Conservation (phyloP, 1,140 invertebrate species). For the Drosophila virilis region DNA sequence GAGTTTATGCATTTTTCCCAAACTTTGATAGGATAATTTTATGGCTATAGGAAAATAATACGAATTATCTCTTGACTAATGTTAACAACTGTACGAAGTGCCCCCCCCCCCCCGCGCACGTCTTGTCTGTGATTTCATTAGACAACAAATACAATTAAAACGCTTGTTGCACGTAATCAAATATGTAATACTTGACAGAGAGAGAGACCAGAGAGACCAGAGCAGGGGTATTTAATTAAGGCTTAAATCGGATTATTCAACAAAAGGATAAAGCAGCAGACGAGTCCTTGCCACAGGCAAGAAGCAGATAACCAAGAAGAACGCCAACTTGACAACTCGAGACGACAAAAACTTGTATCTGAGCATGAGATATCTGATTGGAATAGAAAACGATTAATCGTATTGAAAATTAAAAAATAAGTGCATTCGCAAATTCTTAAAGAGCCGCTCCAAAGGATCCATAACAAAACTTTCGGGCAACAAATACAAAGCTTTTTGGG, state of each 20-base stretch:
- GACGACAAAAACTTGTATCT: neutral
- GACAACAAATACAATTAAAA: conserved; percentile 78
- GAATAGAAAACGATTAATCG: no score
- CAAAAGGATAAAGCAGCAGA: conserved; percentile 47
- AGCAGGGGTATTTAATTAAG: conserved; percentile 67
- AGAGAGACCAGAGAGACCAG: conserved; percentile 15
- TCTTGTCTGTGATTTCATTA: conserved; percentile 67
- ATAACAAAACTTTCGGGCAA: no score
- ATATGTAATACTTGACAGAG: conserved; percentile 49
- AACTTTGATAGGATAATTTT: no score
- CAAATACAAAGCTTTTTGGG: no score
- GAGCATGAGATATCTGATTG: neutral
- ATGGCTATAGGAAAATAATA: no score
- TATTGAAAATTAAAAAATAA: no score
- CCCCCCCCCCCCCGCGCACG: no score
- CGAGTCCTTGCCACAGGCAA: neutral
- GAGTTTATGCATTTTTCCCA: no score
- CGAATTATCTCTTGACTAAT: neutral
- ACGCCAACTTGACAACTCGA: neutral
- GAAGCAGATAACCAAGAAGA: neutral
- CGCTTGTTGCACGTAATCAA: conserved; percentile 76
- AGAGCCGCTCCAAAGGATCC: no score
- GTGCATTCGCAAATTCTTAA: no score
- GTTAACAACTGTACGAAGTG: neutral
- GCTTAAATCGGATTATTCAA: conserved; percentile 73